Evolutionary conservation across 2,113 vertebrate species (phyloP), one percentile per base, ranked within the genome.

Genomic region (Apodemus speciosus): DNA sequence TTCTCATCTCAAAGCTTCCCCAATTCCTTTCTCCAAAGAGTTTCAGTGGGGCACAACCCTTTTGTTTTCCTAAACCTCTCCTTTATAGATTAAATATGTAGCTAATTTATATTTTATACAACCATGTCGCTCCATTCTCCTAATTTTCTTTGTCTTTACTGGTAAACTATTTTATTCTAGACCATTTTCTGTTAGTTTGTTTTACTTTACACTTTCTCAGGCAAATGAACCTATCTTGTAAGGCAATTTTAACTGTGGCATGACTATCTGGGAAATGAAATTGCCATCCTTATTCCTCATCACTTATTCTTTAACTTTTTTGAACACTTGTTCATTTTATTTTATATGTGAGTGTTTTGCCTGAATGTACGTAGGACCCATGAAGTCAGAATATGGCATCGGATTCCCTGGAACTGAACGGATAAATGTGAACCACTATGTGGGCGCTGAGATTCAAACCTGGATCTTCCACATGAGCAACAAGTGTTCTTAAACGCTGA

Each of bases 121-220:
- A 88, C 32, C 30, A 85, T 69, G 51, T 43, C 73, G 30, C 14
- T 95, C 43, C 20, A 71, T 77, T 95, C 8, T 20, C 11, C 35
- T 35, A 85, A 76, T 92, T 79, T 85, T 80, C 3, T 32, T 92
- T 16, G 90, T 51, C 35, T 75, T 91, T 73, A 43, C 18, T 87
- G 58, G 16, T 89, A 79, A 95, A 83, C 73, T 92, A 16, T 89
- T 79, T 93, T 90, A 90, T 27, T 89, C 66, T 71, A 85, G 69
- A 79, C 58, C 13, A 84, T 13, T 87, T 87, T 83, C 51, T 95
- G 46, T 53, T 64, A 95, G 32, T 56, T 62, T 93, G 64, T 9
- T 81, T 89, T 89, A 68, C 9, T 89, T 86, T 73, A 76, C 86
- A 84, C 77, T 25, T n/a, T 87, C 56, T 81, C 30, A 71, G 49